Evolutionary conservation across 1,140 invertebrate genomes (phyloP).

Genomic region (Muscidifurax raptorellus): DNA sequence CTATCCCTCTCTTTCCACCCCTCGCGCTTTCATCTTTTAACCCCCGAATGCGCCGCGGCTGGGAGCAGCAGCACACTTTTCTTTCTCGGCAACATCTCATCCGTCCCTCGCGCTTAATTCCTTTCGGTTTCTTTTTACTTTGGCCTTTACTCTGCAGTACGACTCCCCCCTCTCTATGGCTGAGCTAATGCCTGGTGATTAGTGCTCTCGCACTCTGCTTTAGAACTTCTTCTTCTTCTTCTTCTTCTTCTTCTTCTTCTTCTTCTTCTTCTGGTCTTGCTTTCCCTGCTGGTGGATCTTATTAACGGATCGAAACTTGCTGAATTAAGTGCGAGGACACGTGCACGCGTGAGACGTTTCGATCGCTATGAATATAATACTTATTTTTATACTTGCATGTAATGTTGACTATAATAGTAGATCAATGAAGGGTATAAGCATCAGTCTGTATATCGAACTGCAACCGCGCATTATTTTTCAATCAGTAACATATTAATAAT

Average conservation of each 20-base stretch:
- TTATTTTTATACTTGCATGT: no score
- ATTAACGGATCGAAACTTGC: constrained; percentile 5
- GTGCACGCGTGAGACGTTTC: neutral
- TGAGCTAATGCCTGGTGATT: constrained; percentile 40
- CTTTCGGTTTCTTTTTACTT: constrained; percentile 15
- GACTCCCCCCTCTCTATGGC: neutral
- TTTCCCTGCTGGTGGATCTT: neutral
- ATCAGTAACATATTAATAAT: no score
- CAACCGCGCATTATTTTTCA: no score
- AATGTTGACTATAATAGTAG: no score
- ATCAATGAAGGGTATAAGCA: no score
- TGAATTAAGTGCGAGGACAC: neutral
- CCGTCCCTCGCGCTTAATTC: constrained; percentile 9
- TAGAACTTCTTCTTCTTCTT: constrained; percentile 1
- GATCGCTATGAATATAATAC: no score
- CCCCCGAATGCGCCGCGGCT: neutral
- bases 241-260: neutral
- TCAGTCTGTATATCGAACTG: no score
- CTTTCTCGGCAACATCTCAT: constrained; percentile 3
- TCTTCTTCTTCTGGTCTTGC: neutral
- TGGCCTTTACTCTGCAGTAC: constrained; percentile 24
- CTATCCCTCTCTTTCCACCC: neutral
- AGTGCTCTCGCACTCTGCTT: constrained; percentile 29
- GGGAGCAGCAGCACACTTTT: constrained; percentile 9
- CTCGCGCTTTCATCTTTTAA: constrained; percentile 4